Conservation (phyloP, 2,797 vertebrate species). For the Sphaeramia orbicularis region DNA sequence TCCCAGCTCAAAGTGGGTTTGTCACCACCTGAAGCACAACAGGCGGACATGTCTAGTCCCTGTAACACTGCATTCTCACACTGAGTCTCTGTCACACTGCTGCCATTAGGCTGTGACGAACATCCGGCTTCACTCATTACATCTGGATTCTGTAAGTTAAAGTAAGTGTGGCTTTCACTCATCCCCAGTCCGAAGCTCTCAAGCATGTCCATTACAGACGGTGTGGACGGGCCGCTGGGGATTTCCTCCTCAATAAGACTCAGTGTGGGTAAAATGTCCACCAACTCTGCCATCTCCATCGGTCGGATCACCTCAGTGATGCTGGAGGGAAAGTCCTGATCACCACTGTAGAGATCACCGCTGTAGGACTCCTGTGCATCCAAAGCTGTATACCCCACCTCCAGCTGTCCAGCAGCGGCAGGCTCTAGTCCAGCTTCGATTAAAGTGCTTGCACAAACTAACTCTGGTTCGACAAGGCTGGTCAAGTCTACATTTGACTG, state of each 20-base stretch:
- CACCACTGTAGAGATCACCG: constrained; percentile 18
- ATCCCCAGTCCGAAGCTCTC: constrained; percentile 73
- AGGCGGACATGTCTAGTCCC: constrained; percentile 3
- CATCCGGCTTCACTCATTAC: constrained; percentile 18
- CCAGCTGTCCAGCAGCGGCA: constrained; percentile 53
- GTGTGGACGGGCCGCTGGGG: constrained; percentile 35
- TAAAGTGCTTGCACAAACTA: constrained; percentile 41
- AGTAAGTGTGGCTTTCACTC: constrained; percentile 46
- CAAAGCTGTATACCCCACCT: constrained; percentile 44
- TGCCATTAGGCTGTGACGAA: constrained; percentile 23
- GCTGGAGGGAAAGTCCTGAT: constrained; percentile 52
- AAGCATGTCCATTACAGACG: constrained; percentile 69
- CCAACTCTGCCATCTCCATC: constrained; percentile 76
- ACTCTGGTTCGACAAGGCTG: constrained; percentile 49
- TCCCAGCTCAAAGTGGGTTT: not conserved
- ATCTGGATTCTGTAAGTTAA: constrained; percentile 46
- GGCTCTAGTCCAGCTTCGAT: constrained; percentile 57
- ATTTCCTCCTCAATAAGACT: constrained; percentile 74
- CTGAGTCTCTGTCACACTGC: constrained; percentile 13
- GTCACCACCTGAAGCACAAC: not conserved
- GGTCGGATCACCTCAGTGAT: constrained; percentile 72
- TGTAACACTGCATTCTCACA: constrained; percentile 4
- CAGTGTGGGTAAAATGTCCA: constrained; percentile 73
- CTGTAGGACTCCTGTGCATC: constrained; percentile 41
- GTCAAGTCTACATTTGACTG: constrained; percentile 62